Evolutionary conservation across 1,140 invertebrate genomes (phyloP).

Genomic region (Ips nitidus): DNA sequence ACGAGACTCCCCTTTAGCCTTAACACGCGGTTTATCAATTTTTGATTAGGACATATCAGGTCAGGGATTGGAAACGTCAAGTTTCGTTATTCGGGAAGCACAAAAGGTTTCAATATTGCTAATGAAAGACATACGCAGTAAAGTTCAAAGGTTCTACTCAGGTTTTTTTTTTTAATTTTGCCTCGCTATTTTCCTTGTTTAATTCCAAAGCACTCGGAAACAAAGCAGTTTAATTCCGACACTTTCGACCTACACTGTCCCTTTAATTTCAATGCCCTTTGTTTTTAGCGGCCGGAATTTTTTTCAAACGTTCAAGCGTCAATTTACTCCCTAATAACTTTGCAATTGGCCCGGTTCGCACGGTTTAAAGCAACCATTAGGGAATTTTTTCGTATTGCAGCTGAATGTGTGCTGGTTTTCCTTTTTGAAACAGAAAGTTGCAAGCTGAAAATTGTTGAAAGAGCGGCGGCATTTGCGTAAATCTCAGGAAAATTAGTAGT

Average conservation of each 20-base stretch:
- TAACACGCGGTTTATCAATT: slow-evolving; percentile 5
- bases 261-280: slow-evolving; percentile 1
- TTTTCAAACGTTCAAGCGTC: not conserved
- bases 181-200: not conserved
- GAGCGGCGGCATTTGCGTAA: no score
- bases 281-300: not conserved
- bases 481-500: no score
- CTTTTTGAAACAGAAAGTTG: no score
- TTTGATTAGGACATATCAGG: slow-evolving; percentile 6
- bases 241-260: not conserved
- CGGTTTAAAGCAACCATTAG: no score
- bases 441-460: no score
- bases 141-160: not conserved
- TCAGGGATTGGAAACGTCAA: not conserved
- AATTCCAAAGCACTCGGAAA: not conserved
- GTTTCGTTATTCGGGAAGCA: no score
- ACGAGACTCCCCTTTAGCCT: not conserved
- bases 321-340: no score
- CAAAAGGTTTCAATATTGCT: no score
- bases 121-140: no score
- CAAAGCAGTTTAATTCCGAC: not conserved
- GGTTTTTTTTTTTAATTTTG: not conserved
- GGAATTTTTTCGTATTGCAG: no score
- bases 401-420: no score
- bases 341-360: no score